Percentiles rank a stretch among this genome's conserved stretches.
Evolutionary conservation across 2,888 invertebrate species (phyloP).

Genomic region (Ennomos fuscantarius): DNA sequence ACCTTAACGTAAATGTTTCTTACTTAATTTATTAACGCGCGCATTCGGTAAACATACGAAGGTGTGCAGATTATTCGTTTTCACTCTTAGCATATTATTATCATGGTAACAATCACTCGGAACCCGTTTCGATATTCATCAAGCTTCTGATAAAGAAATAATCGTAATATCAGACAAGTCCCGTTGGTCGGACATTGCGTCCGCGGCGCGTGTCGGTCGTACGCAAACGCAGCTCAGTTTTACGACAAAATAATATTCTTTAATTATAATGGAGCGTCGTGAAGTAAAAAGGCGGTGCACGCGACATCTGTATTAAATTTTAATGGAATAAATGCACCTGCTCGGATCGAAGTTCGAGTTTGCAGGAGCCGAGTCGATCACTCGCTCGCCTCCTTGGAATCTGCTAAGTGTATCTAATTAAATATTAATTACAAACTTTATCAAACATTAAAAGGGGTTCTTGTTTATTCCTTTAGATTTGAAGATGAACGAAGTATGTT

Average conservation of each 20-base stretch:
- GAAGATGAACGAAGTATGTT: conserved; percentile 17
- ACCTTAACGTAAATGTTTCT: not conserved
- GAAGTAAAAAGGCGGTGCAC: conserved; percentile 77
- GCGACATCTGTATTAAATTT: conserved; percentile 84
- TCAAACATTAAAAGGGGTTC: conserved; percentile 48
- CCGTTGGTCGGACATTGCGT: conserved; percentile 62
- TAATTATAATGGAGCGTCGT: conserved; percentile 81
- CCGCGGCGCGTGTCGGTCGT: conserved; percentile 68
- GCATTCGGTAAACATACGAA: conserved; percentile 8
- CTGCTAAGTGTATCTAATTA: conserved; percentile 71
- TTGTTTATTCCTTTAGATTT: conserved; percentile 42
- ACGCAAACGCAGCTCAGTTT: conserved; percentile 63
- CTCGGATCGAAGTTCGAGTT: conserved; percentile 59
- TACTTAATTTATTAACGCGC: conserved; percentile 10
- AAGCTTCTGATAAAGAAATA: conserved; percentile 59
- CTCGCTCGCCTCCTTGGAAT: conserved; percentile 59
- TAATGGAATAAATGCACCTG: conserved; percentile 82
- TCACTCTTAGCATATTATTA: conserved; percentile 34
- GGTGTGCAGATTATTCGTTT: conserved; percentile 24
- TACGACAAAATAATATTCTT: conserved; percentile 83
- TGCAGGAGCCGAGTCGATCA: conserved; percentile 61
- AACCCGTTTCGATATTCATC: conserved; percentile 47
- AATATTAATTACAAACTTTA: conserved; percentile 61
- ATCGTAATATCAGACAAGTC: conserved; percentile 51
- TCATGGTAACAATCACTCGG: conserved; percentile 35